Percentiles rank a stretch among this genome's conserved stretches.
These are phyloP conservation scores for Pilophorus perplexus DNA, from an alignment of 2,888 invertebrate species.

Conservation along the genomic window DNA sequence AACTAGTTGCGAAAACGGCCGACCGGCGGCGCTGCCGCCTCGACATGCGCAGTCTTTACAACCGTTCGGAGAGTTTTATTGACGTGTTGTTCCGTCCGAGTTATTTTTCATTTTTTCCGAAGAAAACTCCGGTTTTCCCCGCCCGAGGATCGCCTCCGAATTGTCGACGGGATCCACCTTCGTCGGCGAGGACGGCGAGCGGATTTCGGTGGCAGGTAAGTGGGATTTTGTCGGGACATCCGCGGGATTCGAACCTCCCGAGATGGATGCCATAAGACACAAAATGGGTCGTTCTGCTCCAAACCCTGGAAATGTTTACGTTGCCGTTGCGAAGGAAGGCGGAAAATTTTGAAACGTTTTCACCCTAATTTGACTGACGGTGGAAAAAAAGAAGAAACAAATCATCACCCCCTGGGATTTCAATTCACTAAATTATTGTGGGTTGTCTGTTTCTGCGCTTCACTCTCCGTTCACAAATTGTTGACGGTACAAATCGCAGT, in stretches of 20 bases:
- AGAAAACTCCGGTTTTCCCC: neutral
- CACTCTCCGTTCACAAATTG: no score
- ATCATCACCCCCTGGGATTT: no score
- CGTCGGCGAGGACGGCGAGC: neutral
- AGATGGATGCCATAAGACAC: conserved; percentile 18
- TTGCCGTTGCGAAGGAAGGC: neutral
- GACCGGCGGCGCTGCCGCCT: no score
- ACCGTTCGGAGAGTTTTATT: neutral
- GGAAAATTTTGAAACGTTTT: neutral
- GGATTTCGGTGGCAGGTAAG: conserved; percentile 1
- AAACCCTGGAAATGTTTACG: neutral
- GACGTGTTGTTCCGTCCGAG: neutral
- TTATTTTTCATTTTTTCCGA: neutral
- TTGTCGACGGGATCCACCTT: no score
- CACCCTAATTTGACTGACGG: neutral
- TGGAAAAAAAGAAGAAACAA: no score
- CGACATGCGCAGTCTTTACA: no score
- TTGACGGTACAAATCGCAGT: no score
- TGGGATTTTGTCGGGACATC: neutral
- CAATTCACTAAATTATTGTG: no score
- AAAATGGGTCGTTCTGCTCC: conserved; percentile 19
- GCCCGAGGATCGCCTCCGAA: no score
- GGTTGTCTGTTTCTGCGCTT: no score
- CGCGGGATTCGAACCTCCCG: no score
- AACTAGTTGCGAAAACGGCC: no score